phyloP scores from a whole-genome alignment of 2,888 invertebrate genomes.

The Noctua janthe region DNA sequence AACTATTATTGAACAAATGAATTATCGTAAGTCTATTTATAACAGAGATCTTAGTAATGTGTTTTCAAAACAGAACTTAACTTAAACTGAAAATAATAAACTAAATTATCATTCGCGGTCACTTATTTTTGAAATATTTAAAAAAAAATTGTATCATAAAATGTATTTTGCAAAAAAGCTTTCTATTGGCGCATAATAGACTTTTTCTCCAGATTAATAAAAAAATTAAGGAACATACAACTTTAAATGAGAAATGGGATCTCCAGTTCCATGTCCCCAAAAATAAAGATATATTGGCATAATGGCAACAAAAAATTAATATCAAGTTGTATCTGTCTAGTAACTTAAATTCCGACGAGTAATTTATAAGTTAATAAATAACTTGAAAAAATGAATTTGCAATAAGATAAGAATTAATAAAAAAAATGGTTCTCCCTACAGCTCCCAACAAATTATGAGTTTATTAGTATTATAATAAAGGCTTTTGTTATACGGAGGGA shows the following conservation, averaged over 20 bases:
- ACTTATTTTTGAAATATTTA: not conserved
- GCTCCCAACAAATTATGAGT: slow-evolving; percentile 24
- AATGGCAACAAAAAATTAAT: too few relatives aligned
- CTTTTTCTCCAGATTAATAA: not conserved
- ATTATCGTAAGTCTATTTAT: not conserved
- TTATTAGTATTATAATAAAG: slow-evolving; percentile 6
- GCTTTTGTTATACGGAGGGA: not conserved
- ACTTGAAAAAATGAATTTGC: not conserved
- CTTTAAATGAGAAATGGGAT: not conserved
- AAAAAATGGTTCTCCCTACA: not conserved
- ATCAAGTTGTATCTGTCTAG: not conserved
- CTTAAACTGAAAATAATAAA: not conserved
- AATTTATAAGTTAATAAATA: not conserved
- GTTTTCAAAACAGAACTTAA: not conserved
- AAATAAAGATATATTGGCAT: not conserved
- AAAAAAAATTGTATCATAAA: not conserved
- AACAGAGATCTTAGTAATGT: not conserved
- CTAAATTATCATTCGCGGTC: not conserved
- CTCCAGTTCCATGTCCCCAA: not conserved
- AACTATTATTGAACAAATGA: not conserved
- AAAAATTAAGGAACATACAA: not conserved
- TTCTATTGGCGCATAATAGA: not conserved
- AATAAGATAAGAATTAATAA: not conserved
- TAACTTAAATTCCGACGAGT: not conserved
- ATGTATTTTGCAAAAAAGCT: not conserved